Evolutionary conservation across 2,888 invertebrate species (phyloP).

Genomic region (Stenchaetothrips biformis): DNA sequence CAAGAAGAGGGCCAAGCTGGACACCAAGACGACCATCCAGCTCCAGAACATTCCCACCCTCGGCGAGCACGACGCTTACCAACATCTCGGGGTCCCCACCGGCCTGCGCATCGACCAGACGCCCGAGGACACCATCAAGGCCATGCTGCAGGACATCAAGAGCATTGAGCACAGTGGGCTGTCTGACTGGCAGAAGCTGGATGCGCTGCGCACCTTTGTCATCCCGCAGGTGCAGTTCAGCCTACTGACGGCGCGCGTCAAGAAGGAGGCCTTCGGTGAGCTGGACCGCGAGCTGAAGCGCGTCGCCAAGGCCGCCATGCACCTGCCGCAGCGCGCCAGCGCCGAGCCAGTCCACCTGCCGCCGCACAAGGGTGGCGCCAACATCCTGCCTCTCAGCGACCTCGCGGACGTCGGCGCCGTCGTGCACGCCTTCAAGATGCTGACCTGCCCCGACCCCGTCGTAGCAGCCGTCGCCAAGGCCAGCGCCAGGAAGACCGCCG

Average conservation of each 20-base stretch:
- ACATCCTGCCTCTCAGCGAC: background rate
- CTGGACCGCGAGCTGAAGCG: background rate
- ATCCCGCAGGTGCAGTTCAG: conserved; percentile 25
- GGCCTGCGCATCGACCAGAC: conserved; percentile 38
- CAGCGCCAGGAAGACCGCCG: background rate
- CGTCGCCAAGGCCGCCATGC: background rate
- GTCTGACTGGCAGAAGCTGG: conserved; percentile 38
- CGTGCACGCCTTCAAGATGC: background rate
- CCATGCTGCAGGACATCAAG: conserved; percentile 25
- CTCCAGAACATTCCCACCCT: conserved; percentile 29
- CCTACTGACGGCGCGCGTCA: background rate
- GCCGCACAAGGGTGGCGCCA: background rate
- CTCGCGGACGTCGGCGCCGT: background rate
- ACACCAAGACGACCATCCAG: background rate
- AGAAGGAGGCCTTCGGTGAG: background rate
- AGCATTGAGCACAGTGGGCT: conserved; percentile 32
- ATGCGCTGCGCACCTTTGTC: conserved; percentile 38
- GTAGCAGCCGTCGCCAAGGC: background rate
- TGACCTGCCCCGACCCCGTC: background rate
- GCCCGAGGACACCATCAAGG: conserved; percentile 34
- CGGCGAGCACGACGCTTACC: conserved; percentile 36
- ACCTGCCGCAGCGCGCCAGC: background rate
- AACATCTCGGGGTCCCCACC: conserved; percentile 42
- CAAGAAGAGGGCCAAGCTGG: background rate
- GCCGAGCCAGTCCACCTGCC: background rate